A percentile compares a stretch with the other conserved stretches of the same genome.
Conservation (phyloP, 1,140 invertebrate genomes). For the Drosophila kurseongensis region DNA sequence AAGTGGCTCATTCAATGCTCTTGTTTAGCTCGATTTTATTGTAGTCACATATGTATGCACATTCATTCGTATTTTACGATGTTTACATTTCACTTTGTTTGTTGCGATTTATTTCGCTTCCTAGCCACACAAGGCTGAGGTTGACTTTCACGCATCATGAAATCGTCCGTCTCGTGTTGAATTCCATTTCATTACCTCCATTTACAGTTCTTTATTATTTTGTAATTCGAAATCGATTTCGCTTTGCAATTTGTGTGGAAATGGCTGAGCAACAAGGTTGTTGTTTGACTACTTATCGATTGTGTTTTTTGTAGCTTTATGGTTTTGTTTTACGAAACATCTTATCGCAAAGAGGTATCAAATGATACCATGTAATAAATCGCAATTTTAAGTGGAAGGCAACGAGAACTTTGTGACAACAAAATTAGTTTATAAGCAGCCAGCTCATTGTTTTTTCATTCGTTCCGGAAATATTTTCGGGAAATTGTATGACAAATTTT, state of each 20-base stretch:
- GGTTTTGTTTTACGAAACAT: conserved; percentile 42
- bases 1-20: conserved; percentile 59
- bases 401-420: background rate
- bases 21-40: conserved; percentile 43
- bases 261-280: conserved; percentile 52
- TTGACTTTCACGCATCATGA: conserved; percentile 70
- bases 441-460: too few relatives aligned
- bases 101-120: conserved; percentile 67
- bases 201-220: conserved; percentile 66
- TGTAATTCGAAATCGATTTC: conserved; percentile 74
- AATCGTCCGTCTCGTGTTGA: conserved; percentile 34
- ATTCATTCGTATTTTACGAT: conserved; percentile 40
- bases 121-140: conserved; percentile 57
- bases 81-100: conserved; percentile 61
- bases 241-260: conserved; percentile 41
- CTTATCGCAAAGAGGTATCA: conserved; percentile 48
- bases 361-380: conserved; percentile 5
- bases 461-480: background rate
- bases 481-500: too few relatives aligned
- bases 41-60: conserved; percentile 9
- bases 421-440: background rate
- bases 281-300: conserved; percentile 31
- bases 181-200: conserved; percentile 50
- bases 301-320: conserved; percentile 10
- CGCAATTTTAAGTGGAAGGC: background rate